Conservation (phyloP, 2,888 invertebrate species). For the Aporophyla nigra region DNA sequence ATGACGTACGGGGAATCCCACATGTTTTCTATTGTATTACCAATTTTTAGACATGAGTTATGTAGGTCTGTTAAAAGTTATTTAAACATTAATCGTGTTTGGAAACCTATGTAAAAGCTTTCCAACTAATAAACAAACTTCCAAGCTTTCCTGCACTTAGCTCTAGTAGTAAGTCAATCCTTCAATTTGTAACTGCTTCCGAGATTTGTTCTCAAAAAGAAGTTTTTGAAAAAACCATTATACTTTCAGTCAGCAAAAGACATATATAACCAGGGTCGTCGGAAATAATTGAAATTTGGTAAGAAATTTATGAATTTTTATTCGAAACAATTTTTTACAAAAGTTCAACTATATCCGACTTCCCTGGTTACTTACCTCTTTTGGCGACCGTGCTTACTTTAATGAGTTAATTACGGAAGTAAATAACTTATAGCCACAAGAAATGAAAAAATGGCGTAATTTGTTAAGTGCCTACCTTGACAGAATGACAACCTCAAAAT, state of each 20-base stretch:
- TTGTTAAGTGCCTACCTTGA: neutral
- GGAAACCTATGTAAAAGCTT: slow-evolving; percentile 40
- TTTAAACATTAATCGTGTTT: slow-evolving; percentile 17
- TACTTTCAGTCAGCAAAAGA: neutral
- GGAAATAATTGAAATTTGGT: too few species aligned
- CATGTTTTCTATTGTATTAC: slow-evolving; percentile 20
- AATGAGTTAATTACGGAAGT: neutral
- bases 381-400: too few species aligned
- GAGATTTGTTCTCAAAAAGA: neutral
- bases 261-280: too few species aligned
- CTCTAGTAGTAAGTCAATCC: slow-evolving; percentile 15
- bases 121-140: slow-evolving; percentile 22
- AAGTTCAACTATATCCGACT: too few species aligned
- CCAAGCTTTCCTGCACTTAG: slow-evolving; percentile 39
- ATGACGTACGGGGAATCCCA: slow-evolving; percentile 48
- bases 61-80: slow-evolving; percentile 6
- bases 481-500: neutral
- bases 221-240: neutral
- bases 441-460: neutral
- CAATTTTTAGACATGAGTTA: slow-evolving; percentile 2
- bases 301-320: too few species aligned
- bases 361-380: too few species aligned
- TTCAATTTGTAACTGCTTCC: slow-evolving; percentile 7
- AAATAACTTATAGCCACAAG: neutral
- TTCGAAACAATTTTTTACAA: too few species aligned